Percentiles rank a stretch among this genome's conserved stretches.
phyloP scores from a whole-genome alignment of 2,888 invertebrate genomes.

The Clusia tigrina region DNA sequence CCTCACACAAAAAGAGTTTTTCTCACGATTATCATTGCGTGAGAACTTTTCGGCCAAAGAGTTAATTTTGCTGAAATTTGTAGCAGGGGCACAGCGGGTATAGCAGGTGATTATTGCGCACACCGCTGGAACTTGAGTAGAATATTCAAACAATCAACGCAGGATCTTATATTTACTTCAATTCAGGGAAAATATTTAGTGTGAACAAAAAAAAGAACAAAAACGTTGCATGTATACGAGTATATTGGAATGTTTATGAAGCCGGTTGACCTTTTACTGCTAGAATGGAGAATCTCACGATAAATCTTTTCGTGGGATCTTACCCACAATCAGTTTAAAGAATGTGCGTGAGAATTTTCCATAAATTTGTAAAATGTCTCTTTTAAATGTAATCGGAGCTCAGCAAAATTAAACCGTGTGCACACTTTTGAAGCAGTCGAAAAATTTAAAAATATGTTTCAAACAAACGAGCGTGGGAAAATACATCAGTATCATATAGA shows the following conservation, averaged over 20 bases:
- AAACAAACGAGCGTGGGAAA: conserved; percentile 14
- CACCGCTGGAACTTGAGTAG: neutral
- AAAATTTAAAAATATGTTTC: neutral
- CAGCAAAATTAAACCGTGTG: conserved; percentile 8
- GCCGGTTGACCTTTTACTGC: neutral
- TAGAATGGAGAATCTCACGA: no score
- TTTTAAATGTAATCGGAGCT: neutral
- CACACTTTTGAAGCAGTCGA: neutral
- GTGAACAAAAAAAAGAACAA: neutral
- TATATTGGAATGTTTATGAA: neutral
- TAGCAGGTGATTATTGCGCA: neutral
- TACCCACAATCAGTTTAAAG: conserved; percentile 2
- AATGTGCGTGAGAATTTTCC: conserved; percentile 17
- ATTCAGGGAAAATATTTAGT: no score
- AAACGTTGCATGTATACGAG: neutral
- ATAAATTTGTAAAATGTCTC: conserved; percentile 2
- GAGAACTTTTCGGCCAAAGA: neutral
- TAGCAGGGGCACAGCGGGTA: neutral
- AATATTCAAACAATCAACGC: no score
- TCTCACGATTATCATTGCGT: neutral
- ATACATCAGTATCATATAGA: neutral
- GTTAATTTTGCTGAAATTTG: neutral
- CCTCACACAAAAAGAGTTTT: no score
- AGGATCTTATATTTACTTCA: no score
- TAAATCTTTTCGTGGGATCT: no score